Percentiles rank a stretch among this genome's conserved stretches.
Evolutionary conservation across 1,140 invertebrate species (phyloP).

Genomic region (Heliconius congener): DNA sequence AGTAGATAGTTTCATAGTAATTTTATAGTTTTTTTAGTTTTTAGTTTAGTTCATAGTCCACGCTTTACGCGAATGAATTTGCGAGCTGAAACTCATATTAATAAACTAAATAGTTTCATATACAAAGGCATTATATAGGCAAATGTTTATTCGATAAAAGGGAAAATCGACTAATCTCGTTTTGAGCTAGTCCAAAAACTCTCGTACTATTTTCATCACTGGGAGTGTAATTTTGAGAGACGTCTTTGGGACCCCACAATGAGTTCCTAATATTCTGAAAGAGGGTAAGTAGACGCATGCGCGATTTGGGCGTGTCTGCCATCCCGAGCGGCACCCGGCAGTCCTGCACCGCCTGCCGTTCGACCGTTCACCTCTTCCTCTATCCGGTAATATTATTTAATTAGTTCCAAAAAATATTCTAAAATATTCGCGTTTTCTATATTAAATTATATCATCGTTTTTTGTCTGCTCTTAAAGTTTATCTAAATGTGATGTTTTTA

Average conservation of each 20-base stretch:
- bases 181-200: not conserved
- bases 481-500: not conserved
- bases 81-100: no score
- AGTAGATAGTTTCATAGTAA: no score
- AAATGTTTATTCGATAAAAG: not conserved
- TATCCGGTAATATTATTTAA: constrained; percentile 52
- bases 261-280: constrained; percentile 16
- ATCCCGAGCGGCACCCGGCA: constrained; percentile 53
- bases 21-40: no score
- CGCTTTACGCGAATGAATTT: no score
- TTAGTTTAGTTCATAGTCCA: no score
- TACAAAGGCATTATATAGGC: not conserved
- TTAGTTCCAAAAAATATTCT: constrained; percentile 23
- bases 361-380: constrained; percentile 41
- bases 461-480: not conserved
- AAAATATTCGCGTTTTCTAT: constrained; percentile 1
- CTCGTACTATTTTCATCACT: not conserved
- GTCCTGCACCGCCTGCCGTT: constrained; percentile 52
- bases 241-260: constrained; percentile 14
- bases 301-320: constrained; percentile 72
- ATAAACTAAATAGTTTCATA: not conserved
- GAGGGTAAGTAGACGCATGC: constrained; percentile 63
- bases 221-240: constrained; percentile 8
- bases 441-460: not conserved
- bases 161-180: not conserved